These are phyloP conservation scores for Oenanthe melanoleuca DNA, from an alignment of 2,113 vertebrate species.

Conservation along the genomic window DNA sequence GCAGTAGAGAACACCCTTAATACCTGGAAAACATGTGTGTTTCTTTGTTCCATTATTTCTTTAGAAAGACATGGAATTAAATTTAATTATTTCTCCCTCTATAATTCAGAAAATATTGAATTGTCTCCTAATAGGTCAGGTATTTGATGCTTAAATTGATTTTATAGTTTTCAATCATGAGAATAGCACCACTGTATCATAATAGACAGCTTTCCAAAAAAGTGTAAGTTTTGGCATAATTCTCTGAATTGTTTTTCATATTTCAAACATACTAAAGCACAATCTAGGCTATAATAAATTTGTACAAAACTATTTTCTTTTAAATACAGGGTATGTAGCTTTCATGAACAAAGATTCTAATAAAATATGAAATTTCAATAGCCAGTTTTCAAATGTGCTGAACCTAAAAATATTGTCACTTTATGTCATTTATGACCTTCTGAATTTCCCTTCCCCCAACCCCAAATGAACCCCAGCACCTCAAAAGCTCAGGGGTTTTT, in stretches of 20 bases:
- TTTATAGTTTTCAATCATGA: not conserved
- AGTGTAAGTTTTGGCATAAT: not conserved
- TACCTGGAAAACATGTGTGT: not conserved
- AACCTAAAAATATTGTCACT: not conserved
- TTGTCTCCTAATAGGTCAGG: not conserved
- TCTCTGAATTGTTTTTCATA: not conserved
- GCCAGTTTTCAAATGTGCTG: not conserved
- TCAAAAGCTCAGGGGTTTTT: not conserved
- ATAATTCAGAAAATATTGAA: not conserved
- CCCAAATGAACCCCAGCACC: not conserved
- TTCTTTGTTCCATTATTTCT: not conserved
- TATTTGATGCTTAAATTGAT: not conserved
- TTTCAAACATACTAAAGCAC: not conserved
- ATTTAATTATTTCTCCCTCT: not conserved
- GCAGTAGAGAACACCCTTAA: not conserved
- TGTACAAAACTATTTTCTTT: not conserved
- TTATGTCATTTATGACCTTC: not conserved
- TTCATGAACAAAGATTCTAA: not conserved
- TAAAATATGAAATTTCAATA: not conserved
- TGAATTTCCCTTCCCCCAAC: not conserved
- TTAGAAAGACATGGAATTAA: not conserved
- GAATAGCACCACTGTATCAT: not conserved
- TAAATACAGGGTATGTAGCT: not conserved
- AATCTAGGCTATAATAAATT: not conserved
- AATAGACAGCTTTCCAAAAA: not conserved